These are phyloP conservation scores for Alloplasta piceator DNA, from an alignment of 2,888 invertebrate genomes.

Conservation along the genomic window DNA sequence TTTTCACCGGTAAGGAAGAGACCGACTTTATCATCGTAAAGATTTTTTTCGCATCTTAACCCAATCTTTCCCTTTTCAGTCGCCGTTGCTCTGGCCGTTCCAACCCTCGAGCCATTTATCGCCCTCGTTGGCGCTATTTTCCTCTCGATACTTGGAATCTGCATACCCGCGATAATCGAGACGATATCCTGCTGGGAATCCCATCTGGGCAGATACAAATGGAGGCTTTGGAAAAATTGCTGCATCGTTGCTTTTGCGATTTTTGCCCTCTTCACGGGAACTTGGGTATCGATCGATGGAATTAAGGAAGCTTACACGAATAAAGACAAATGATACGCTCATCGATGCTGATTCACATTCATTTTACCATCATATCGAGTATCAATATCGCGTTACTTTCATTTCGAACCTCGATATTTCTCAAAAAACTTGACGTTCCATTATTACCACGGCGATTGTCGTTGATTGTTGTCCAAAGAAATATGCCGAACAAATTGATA, in stretches of 20 bases:
- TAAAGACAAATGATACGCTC: conserved; percentile 15
- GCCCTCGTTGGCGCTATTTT: conserved; percentile 93
- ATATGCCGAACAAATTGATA: no score
- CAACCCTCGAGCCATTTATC: conserved; percentile 93
- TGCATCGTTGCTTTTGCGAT: conserved; percentile 86
- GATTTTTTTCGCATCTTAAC: not conserved
- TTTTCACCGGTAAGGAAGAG: conserved; percentile 78
- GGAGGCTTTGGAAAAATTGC: conserved; percentile 89
- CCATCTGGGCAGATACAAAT: conserved; percentile 87
- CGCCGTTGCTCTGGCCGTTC: conserved; percentile 90
- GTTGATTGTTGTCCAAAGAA: no score
- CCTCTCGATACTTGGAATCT: conserved; percentile 89
- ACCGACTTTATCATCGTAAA: no score
- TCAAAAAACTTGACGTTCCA: no score
- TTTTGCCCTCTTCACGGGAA: conserved; percentile 88
- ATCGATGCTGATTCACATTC: not conserved
- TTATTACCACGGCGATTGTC: no score
- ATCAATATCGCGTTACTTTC: no score
- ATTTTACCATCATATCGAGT: not conserved
- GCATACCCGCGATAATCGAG: conserved; percentile 90
- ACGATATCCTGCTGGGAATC: conserved; percentile 89
- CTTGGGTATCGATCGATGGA: conserved; percentile 82
- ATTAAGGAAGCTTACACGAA: conserved; percentile 76
- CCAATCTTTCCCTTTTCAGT: conserved; percentile 83
- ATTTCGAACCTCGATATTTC: no score